Evolutionary conservation across 2,888 invertebrate species (phyloP), one percentile per base, ranked within the genome.

Genomic region (Papilio demoleus): DNA sequence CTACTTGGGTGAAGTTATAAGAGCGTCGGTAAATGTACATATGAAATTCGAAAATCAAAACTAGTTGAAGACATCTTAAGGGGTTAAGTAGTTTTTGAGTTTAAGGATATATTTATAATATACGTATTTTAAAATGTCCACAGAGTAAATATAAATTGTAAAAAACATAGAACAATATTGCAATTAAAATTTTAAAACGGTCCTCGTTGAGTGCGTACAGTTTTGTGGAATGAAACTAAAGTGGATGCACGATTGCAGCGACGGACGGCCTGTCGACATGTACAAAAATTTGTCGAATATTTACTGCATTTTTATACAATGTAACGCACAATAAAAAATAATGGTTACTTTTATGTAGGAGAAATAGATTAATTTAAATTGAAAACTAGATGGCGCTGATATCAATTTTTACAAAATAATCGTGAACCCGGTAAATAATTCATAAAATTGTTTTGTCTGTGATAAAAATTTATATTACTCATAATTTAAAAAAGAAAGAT

Each of bases 181-280:
- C 53, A 56, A 56, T 56, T 56, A 56, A 56, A 56, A 31, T 56
- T 56, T 56, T 56, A 31, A 56, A 56, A 56, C 31, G 31, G 53
- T 9, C 31, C 53, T 56, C 53, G 31, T 50, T 12, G 50, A 31
- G 27, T 27, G 31, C 31, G n/a, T n/a, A 17, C 42, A 31, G 53
- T 56, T 53, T 53, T 56, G 53, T 31, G 31, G 31, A 56, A 56
- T 56, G 53, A 6, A 56, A 56, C 31, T 17, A 56, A 31, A 56
- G 27, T 56, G 31, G 31, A 56, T 14, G 31, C 31, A 56, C 9
- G 2, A 31, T 31, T 31, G 53, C 53, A 17, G 17, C n/a, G 11
- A 31, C n/a, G n/a, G n/a, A 27, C 53, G 31, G 53, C 53, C 2
- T 22, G 53, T 53, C n/a, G n/a, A n/a, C n/a, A n/a, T n/a, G n/a